Percentiles rank a stretch among this genome's conserved stretches.
Evolutionary conservation across 2,888 invertebrate genomes (phyloP).

Genomic region (Megalurothrips usitatus): DNA sequence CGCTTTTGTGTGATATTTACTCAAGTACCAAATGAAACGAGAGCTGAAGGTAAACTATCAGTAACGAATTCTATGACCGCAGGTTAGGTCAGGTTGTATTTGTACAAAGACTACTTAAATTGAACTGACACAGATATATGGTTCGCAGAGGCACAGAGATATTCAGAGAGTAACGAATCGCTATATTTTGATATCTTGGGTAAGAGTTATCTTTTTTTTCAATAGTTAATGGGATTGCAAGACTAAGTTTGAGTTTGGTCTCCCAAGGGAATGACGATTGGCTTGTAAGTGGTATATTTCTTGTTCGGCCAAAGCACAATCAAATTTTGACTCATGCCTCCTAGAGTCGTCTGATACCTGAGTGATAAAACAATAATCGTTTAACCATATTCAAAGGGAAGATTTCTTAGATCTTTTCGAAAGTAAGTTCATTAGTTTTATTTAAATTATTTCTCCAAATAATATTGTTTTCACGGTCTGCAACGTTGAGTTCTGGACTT

Average conservation of each 20-base stretch:
- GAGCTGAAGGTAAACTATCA: not conserved
- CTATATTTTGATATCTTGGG: constrained; percentile 23
- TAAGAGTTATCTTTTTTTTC: constrained; percentile 14
- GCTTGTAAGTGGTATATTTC: not conserved
- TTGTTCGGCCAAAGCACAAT: constrained; percentile 24
- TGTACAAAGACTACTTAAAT: constrained; percentile 17
- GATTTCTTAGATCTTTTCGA: not conserved
- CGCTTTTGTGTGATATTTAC: constrained; percentile 25
- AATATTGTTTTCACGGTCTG: too few species aligned
- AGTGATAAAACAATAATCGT: constrained; percentile 25
- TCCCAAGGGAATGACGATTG: not conserved
- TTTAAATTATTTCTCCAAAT: too few species aligned
- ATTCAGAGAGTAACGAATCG: not conserved
- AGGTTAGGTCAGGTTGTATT: not conserved
- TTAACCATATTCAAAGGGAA: not conserved
- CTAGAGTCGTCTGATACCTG: constrained; percentile 19
- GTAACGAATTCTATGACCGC: not conserved
- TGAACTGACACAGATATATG: constrained; percentile 18
- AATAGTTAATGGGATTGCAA: constrained; percentile 23
- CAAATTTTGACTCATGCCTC: not conserved
- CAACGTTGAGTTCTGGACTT: too few species aligned
- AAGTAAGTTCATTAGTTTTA: too few species aligned
- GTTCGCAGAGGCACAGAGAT: not conserved
- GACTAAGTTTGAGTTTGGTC: constrained; percentile 4
- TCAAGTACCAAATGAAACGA: constrained; percentile 22